These are phyloP conservation scores for Euzophera pinguis DNA, from an alignment of 2,888 invertebrate species.

Conservation along the genomic window DNA sequence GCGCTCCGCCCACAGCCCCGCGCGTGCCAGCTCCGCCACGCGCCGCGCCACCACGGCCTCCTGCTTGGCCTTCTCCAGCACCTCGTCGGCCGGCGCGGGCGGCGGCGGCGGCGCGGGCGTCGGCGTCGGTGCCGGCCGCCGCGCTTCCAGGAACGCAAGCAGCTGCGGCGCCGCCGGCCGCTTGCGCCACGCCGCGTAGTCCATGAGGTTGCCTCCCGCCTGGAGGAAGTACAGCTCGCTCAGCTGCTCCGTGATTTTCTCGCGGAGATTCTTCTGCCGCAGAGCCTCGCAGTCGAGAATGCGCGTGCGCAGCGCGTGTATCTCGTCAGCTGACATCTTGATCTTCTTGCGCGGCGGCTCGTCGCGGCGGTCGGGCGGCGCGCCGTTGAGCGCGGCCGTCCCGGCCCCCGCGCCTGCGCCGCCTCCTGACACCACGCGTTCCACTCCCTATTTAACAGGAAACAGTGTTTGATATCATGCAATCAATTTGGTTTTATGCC, in stretches of 20 bases:
- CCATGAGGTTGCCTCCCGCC: slow-evolving; percentile 92
- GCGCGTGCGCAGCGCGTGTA: slow-evolving; percentile 79
- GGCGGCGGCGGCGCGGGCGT: slow-evolving; percentile 62
- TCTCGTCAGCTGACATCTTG: slow-evolving; percentile 41
- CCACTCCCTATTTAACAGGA: slow-evolving; percentile 51
- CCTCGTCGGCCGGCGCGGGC: slow-evolving; percentile 69
- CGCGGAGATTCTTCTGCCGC: slow-evolving; percentile 84
- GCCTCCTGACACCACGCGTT: slow-evolving; percentile 39
- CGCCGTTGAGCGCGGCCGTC: slow-evolving; percentile 38
- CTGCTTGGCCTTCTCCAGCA: slow-evolving; percentile 74
- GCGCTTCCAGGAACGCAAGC: slow-evolving; percentile 86
- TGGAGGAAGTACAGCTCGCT: slow-evolving; percentile 93
- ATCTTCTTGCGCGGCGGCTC: slow-evolving; percentile 60
- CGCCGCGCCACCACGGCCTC: slow-evolving; percentile 97
- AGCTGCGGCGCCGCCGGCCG: slow-evolving; percentile 87
- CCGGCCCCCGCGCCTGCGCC: slow-evolving; percentile 24
- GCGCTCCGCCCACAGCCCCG: slow-evolving; percentile 96
- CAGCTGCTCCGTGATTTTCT: slow-evolving; percentile 87
- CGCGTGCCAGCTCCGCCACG: slow-evolving; percentile 93
- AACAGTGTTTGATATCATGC: no score
- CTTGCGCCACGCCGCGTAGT: slow-evolving; percentile 91
- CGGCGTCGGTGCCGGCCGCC: slow-evolving; percentile 83
- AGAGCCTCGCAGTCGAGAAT: slow-evolving; percentile 86
- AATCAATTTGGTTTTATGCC: no score
- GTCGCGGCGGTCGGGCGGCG: slow-evolving; percentile 24